Evolutionary conservation across 2,888 invertebrate species (phyloP), one percentile per base, ranked within the genome.

Genomic region (Dynastes grantii): DNA sequence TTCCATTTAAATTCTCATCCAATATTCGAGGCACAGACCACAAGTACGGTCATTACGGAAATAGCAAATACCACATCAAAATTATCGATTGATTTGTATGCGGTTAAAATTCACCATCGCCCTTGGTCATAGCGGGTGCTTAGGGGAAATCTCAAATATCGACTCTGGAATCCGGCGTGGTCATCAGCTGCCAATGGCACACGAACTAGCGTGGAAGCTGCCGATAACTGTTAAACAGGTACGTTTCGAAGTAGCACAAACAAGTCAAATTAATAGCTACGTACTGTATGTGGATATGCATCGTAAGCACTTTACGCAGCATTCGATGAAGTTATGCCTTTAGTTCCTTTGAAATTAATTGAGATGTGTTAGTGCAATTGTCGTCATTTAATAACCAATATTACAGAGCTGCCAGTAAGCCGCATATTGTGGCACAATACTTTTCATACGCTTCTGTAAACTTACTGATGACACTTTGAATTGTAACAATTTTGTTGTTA

Each of bases 131-230:
- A 13, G 37, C 40, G n/a, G 16, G 22, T 11, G 40, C 13, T 45
- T 11, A 61, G 63, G 40, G 73, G 45, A 75, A 75, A 61, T 75
- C 61, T 27, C 9, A 11, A 61, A 75, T 45, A 75, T 75, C 73
- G 13, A 61, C 45, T 75, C 11, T 27, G 40, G 32, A 51, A 51
- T 51, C 29, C 27, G 27, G 51, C 9, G 1, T 51, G 22, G 16
- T 40, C 51, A 51, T 68, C 68, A 49, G 29, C 68, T 68, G 53
- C 68, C 68, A 29, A 53, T 53, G 27, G 29, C 8, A 53, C 22
- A 51, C 65, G 22, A 68, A n/a, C 51, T 29, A 27, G 51, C 51
- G 22, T 45, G 6, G n/a, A 13, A 65, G 37, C 11, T 68, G 22
- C 22, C 2, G 22, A 68, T 51, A 68, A 68, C 53, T 27, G 51